Percentiles rank a stretch among this genome's conserved stretches.
Evolutionary conservation across 1,140 invertebrate species (phyloP).

Genomic region (Drosophila baimaii): DNA sequence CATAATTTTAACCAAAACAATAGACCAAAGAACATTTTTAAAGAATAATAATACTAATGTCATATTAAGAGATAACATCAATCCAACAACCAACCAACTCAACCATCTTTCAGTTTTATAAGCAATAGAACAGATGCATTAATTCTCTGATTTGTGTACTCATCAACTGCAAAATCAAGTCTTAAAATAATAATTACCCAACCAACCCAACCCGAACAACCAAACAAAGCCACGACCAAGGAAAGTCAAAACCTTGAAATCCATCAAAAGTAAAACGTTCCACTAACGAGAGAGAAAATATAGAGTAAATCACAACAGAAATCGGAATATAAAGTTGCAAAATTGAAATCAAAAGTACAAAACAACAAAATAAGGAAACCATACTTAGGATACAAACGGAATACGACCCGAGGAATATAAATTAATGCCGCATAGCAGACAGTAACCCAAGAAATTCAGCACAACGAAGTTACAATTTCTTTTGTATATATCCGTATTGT

Average conservation of each 20-base stretch:
- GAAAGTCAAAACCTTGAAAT: slow-evolving; percentile 19
- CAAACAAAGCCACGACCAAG: slow-evolving; percentile 17
- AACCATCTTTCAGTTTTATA: slow-evolving; percentile 73
- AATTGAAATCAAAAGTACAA: slow-evolving; percentile 82
- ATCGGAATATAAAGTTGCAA: slow-evolving; percentile 39
- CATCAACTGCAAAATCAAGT: slow-evolving; percentile 31
- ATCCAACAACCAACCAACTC: slow-evolving; percentile 41
- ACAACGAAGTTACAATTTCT: not conserved
- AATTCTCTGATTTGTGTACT: slow-evolving; percentile 46
- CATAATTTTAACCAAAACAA: slow-evolving; percentile 82
- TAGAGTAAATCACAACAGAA: slow-evolving; percentile 24
- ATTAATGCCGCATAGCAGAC: slow-evolving; percentile 6
- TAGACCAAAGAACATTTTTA: slow-evolving; percentile 77
- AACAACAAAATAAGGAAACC: slow-evolving; percentile 32
- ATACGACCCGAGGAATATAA: slow-evolving; percentile 12
- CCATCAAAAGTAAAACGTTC: slow-evolving; percentile 13
- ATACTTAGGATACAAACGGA: slow-evolving; percentile 21
- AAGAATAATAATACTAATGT: slow-evolving; percentile 52
- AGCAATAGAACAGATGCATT: slow-evolving; percentile 76
- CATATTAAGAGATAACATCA: slow-evolving; percentile 21
- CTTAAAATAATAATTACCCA: not conserved
- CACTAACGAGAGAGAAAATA: slow-evolving; percentile 30
- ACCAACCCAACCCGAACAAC: slow-evolving; percentile 5
- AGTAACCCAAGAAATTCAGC: slow-evolving; percentile 4
- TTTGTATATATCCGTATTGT: slow-evolving; percentile 11